A percentile compares a stretch with the other conserved stretches of the same genome.
phyloP scores from a whole-genome alignment of 2,888 invertebrate genomes.

The Sipha maydis region DNA sequence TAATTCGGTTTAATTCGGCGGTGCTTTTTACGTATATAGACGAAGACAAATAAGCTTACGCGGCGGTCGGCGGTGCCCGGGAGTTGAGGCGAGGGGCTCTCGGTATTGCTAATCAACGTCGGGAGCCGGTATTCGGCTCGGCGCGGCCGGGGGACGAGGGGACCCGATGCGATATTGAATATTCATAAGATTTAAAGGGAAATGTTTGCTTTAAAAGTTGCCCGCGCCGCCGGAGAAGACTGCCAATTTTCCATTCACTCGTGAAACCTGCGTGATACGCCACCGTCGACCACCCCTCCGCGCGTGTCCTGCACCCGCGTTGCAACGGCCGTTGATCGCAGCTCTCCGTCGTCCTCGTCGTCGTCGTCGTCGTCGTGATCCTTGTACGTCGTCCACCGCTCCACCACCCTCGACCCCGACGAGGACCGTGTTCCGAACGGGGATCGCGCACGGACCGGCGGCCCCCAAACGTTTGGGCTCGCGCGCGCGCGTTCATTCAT shows the following conservation, averaged over 20 bases:
- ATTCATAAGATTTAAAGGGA: slow-evolving; percentile 62
- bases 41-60: slow-evolving; percentile 44
- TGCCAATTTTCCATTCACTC: slow-evolving; percentile 58
- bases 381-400: not conserved
- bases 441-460: not conserved
- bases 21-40: slow-evolving; percentile 40
- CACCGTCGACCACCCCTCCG: not conserved
- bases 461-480: not conserved
- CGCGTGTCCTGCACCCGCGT: too few relatives aligned
- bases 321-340: not conserved
- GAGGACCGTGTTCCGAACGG: not conserved
- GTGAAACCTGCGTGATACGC: slow-evolving; percentile 38
- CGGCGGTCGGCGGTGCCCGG: not conserved
- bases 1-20: slow-evolving; percentile 32
- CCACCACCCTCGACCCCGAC: too few relatives aligned
- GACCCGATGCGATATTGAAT: slow-evolving; percentile 59
- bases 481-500: too few relatives aligned
- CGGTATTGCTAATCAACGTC: slow-evolving; percentile 54
- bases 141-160: slow-evolving; percentile 14
- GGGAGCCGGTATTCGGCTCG: slow-evolving; percentile 22
- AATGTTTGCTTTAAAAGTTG: slow-evolving; percentile 62
- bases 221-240: slow-evolving; percentile 42
- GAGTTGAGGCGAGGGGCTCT: not conserved
- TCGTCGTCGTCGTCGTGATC: not conserved
- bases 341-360: not conserved